Base-by-base conservation (phyloP, 2,888 invertebrate species). In the Osmoderma eremita region DNA sequence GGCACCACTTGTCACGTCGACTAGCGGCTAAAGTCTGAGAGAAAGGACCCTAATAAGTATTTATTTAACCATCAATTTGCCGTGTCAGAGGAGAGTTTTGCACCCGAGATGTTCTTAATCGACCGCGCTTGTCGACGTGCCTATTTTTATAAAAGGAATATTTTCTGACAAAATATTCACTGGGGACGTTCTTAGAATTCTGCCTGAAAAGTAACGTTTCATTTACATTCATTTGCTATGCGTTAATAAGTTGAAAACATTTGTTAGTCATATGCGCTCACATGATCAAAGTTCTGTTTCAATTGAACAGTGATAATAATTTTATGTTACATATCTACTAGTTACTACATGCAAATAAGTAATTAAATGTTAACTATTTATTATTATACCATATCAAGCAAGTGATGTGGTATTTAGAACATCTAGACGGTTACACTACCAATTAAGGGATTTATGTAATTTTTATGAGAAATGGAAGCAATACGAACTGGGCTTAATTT, bases 61-160 rank as follows among this genome's bases (percentile, higher is more conserved):
- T 79, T 79, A 78, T 76, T 79, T 78, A 75, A 74, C 76, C 77
- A 78, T 78, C 73, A 76, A 78, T 79, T 79, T 78, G 76, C 74
- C 74, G 75, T 67, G 70, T 70, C 68, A 63, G 53, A 58, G 49
- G 24, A 61, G 45, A 63, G 67, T 67, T 67, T 67, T 67, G 67
- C 67, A 62, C 67, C 62, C 67, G 63, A 62, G 38, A 67, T 53
- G 22, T 51, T 62, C 58, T 54, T 67, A 67, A 67, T 67, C 62
- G 63, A 63, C 61, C 63, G 36, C 48, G 49, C 48, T 12, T 45
- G 62, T 67, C 54, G 63, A 53, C 53, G 53, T 38, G 20, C 48
- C 58, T 45, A 45, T 61, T 61, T 50, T 49, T 50, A 58, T 41
- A 58, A 45, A 54, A 38, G 22, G 64, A 45, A 53, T 64, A 64